Base-by-base conservation (phyloP, 2,113 vertebrate species). In the Polyodon spathula region DNA sequence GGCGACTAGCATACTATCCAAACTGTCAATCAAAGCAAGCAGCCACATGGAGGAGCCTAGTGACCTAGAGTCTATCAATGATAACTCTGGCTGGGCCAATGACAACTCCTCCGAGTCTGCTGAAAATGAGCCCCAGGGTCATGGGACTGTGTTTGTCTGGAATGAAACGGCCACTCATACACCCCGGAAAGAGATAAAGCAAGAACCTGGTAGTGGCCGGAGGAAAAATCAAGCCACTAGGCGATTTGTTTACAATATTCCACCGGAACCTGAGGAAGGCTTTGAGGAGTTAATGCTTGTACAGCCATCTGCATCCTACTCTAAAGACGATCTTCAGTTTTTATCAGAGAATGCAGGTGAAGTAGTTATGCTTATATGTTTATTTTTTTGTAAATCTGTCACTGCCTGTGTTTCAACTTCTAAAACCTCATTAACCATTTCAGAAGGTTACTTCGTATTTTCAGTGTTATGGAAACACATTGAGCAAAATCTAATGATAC, bases 241-340 rank as follows among this genome's bases (percentile, higher is more conserved):
- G 55, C 88, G 95, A 56, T 97, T 97, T 79, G 88, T 98, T 79
- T 98, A 98, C 89, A 98, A 97, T 86, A 90, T 97, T 81, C 93
- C 93, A 68, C 94, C 96, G 50, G 95, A 92, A 74, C 92, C 89
- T 42, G 96, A 96, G 77, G 88, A 95, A 66, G 90, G 90, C 65
- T 89, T 92, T 1, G 93, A 94, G 70, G 93, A 97, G 71, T 93
- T 91, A 65, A 91, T 94, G 71, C 86, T 88, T 73, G 78, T 95
- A 66, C 95, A 95, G 66, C 89, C 92, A 0, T 88, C 94, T 1
- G 89, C 90, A 65, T 84, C 94, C 37, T 97, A 93, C 76, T 86
- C 92, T 73, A 89, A 95, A 76, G 94, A 98, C 73, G 92, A 94
- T 69, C 80, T 95, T 69, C 89, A 92, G 3, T 92, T 91, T 73